Evolutionary conservation across 2,113 vertebrate species (phyloP).

Genomic region (Channa maculata): DNA sequence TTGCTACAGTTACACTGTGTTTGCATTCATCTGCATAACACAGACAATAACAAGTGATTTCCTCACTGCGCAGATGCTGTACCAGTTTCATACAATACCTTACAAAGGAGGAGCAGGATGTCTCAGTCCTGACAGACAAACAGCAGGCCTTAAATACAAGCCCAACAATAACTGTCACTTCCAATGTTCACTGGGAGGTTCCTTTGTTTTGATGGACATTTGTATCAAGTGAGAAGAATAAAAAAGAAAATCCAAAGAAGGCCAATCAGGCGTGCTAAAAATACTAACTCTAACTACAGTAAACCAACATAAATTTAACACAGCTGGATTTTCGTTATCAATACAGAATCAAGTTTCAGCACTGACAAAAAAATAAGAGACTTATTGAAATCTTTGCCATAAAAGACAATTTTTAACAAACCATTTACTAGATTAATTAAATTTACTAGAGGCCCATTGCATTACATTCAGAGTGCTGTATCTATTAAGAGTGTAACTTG

Average conservation of each 20-base stretch:
- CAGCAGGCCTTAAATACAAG: constrained; percentile 10
- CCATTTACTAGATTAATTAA: no score
- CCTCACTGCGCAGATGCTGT: constrained; percentile 28
- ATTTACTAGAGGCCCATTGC: no score
- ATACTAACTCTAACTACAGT: not conserved
- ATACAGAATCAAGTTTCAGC: no score
- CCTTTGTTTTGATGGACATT: constrained; percentile 20
- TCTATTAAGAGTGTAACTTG: no score
- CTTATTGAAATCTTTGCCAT: no score
- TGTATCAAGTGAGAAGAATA: not conserved
- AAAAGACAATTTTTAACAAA: no score
- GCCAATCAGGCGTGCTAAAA: not conserved
- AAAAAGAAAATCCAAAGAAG: not conserved
- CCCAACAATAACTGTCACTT: constrained; percentile 27
- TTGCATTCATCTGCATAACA: constrained; percentile 56
- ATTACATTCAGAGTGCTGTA: no score
- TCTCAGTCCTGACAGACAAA: constrained; percentile 29
- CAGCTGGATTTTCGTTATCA: no score
- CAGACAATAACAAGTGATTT: constrained; percentile 35
- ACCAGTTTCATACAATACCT: constrained; percentile 22
- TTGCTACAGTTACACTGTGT: constrained; percentile 16
- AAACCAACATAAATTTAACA: not conserved
- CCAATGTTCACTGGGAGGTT: not conserved
- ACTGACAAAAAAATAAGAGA: no score
- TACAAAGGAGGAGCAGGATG: constrained; percentile 43